These are phyloP conservation scores for Rhinichthys osculus DNA, from an alignment of 2,797 vertebrate genomes.

Conservation along the genomic window DNA sequence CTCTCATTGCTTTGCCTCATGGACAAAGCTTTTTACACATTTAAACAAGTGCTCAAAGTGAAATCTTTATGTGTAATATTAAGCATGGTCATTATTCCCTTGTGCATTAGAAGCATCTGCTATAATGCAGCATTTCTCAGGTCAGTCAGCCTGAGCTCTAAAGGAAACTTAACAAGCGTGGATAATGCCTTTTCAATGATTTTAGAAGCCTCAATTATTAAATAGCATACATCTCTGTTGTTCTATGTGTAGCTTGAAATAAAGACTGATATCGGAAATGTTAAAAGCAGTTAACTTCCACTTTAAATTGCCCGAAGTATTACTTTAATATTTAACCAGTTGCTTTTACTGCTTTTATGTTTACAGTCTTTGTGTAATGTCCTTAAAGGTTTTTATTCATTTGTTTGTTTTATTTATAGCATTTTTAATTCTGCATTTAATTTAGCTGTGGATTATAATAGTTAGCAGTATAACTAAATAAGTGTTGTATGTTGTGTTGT, in stretches of 20 bases:
- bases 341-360: conserved; percentile 39
- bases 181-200: conserved; percentile 79
- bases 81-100: conserved; percentile 83
- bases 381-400: conserved; percentile 30
- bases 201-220: conserved; percentile 80
- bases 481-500: background rate
- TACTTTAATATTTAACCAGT: conserved; percentile 55
- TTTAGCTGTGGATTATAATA: background rate
- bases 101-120: conserved; percentile 79
- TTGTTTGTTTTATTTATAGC: conserved; percentile 6
- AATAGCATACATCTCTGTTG: conserved; percentile 79
- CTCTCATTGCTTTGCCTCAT: conserved; percentile 80
- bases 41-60: conserved; percentile 81
- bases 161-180: conserved; percentile 84
- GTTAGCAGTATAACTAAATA: background rate
- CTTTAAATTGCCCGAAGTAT: conserved; percentile 42
- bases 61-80: conserved; percentile 75
- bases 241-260: conserved; percentile 53
- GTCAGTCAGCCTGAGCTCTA: conserved; percentile 86
- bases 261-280: conserved; percentile 50
- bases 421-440: background rate
- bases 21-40: conserved; percentile 75
- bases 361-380: conserved; percentile 38
- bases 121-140: conserved; percentile 84
- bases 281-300: conserved; percentile 46